Percentiles rank a stretch among this genome's conserved stretches.
Conservation (phyloP, 1,140 invertebrate genomes). For the Subanguina moxae region DNA sequence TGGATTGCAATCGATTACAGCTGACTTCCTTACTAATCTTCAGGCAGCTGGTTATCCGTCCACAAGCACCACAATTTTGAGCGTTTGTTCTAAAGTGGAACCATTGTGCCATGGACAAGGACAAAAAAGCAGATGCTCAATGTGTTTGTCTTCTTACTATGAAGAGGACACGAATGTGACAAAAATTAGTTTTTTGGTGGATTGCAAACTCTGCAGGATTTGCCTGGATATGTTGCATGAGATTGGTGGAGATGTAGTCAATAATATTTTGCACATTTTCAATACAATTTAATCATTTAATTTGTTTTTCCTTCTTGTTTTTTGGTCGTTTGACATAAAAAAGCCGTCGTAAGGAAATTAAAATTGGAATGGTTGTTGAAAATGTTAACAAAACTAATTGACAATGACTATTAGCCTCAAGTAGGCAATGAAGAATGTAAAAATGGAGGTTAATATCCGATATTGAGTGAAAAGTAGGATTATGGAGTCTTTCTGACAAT, state of each 20-base stretch:
- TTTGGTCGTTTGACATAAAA: not conserved
- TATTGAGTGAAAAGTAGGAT: no score
- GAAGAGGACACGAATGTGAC: not conserved
- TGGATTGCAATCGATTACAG: constrained; percentile 6
- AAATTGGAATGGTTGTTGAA: no score
- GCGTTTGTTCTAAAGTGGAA: constrained; percentile 17
- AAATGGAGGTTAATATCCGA: no score
- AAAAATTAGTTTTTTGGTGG: no score
- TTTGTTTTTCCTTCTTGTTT: not conserved
- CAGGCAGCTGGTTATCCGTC: constrained; percentile 14
- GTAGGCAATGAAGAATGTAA: no score
- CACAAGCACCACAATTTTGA: constrained; percentile 18
- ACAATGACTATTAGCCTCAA: no score
- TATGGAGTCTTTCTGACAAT: no score
- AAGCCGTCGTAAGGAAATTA: no score
- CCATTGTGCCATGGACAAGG: not conserved
- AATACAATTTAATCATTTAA: not conserved
- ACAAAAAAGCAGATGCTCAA: not conserved
- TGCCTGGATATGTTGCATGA: not conserved
- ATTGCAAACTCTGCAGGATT: not conserved
- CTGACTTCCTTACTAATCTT: not conserved
- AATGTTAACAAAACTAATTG: no score
- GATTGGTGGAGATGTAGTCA: not conserved
- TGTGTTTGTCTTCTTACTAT: not conserved
- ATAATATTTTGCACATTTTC: not conserved